These are phyloP conservation scores for Rhagoletis zephyria DNA, from an alignment of 1,140 invertebrate species.

Conservation along the genomic window DNA sequence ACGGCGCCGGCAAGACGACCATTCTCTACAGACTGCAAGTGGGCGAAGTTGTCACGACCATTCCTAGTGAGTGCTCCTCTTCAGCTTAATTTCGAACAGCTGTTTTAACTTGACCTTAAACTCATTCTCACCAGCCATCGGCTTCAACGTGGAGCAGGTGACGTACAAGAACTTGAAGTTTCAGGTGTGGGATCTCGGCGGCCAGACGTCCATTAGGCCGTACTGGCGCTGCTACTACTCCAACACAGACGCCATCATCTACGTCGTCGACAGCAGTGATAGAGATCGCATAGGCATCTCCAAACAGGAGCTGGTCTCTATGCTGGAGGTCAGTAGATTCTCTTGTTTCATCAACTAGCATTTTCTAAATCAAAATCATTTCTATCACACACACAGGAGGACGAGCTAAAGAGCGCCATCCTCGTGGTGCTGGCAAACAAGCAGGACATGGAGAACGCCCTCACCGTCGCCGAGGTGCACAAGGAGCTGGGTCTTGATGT, in stretches of 20 bases:
- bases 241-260: conserved; percentile 99
- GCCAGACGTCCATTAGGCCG: conserved; percentile 93
- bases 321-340: conserved; percentile 94
- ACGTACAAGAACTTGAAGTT: conserved; percentile 96
- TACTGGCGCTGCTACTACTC: conserved; percentile 99
- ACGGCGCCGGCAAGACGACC: conserved; percentile 98
- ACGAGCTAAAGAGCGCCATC: conserved; percentile 95
- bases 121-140: conserved; percentile 96
- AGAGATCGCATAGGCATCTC: conserved; percentile 98
- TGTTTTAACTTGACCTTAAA: no score
- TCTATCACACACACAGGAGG: conserved; percentile 86
- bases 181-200: conserved; percentile 98
- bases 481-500: conserved; percentile 94
- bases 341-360: conserved; percentile 58
- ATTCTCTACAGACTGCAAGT: conserved; percentile 99
- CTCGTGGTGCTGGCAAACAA: conserved; percentile 99
- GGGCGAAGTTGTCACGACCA: conserved; percentile 98
- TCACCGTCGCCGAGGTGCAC: conserved; percentile 96
- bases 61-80: no score
- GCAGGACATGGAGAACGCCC: conserved; percentile 97
- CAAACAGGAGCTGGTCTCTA: conserved; percentile 97
- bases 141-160: conserved; percentile 98
- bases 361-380: neutral
- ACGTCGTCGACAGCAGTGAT: conserved; percentile 99
- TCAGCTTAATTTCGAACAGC: no score